Evolutionary conservation across 1,140 invertebrate genomes (phyloP).

Genomic region (Dinoponera quadriceps): DNA sequence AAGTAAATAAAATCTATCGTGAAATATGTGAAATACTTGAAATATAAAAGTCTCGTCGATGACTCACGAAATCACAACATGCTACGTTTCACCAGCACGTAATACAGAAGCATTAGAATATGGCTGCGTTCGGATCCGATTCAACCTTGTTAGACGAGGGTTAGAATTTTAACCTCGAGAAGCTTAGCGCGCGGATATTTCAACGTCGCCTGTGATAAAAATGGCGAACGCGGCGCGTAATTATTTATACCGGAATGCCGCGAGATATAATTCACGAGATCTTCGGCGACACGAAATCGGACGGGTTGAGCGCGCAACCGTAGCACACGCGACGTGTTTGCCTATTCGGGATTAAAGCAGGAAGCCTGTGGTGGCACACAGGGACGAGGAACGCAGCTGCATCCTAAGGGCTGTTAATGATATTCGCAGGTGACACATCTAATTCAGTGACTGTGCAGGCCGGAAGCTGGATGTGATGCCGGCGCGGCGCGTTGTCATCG

Average conservation of each 20-base stretch:
- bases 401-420: slow-evolving; percentile 78
- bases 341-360: slow-evolving; percentile 62
- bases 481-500: slow-evolving; percentile 75
- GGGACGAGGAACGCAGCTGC: slow-evolving; percentile 67
- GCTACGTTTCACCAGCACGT: no score
- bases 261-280: slow-evolving; percentile 24
- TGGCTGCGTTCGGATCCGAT: no score
- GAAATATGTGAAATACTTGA: no score
- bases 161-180: no score
- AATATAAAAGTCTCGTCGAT: no score
- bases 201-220: no score
- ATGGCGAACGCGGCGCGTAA: background rate
- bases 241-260: slow-evolving; percentile 21
- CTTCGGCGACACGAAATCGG: slow-evolving; percentile 26
- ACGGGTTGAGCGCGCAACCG: slow-evolving; percentile 15
- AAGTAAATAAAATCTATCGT: no score
- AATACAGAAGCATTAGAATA: no score
- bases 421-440: slow-evolving; percentile 80
- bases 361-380: slow-evolving; percentile 24
- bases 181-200: no score
- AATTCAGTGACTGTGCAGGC: slow-evolving; percentile 79
- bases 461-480: slow-evolving; percentile 80
- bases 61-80: no score
- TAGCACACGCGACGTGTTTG: slow-evolving; percentile 31
- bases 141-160: no score